These are phyloP conservation scores for Heliconius hewitsoni DNA, from an alignment of 1,140 invertebrate species.

Conservation along the genomic window DNA sequence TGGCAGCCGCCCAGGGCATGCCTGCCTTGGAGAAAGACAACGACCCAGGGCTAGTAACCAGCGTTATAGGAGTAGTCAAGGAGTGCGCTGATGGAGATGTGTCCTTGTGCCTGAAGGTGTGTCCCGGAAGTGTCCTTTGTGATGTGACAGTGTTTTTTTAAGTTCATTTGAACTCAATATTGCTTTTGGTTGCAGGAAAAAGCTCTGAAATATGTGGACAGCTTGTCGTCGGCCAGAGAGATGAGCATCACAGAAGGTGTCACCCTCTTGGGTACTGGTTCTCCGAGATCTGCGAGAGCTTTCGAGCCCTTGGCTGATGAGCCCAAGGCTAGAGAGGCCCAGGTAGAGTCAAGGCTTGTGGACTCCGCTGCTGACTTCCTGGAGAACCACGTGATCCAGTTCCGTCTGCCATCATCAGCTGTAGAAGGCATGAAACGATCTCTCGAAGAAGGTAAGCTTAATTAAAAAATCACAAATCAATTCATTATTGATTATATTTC, in stretches of 20 bases:
- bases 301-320: conserved; percentile 84
- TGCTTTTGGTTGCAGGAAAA: conserved; percentile 74
- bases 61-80: conserved; percentile 67
- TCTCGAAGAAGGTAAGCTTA: conserved; percentile 83
- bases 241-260: conserved; percentile 85
- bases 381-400: conserved; percentile 89
- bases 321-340: conserved; percentile 86
- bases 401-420: conserved; percentile 86
- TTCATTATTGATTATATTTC: too few species aligned
- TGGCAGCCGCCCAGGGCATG: conserved; percentile 63
- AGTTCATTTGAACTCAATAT: conserved; percentile 7
- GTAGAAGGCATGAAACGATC: conserved; percentile 86
- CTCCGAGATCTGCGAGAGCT: conserved; percentile 79
- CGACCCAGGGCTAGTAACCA: conserved; percentile 57
- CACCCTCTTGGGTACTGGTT: conserved; percentile 85
- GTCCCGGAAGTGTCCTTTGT: conserved; percentile 55
- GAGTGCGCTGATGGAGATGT: conserved; percentile 70
- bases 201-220: conserved; percentile 70
- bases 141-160: conserved; percentile 30
- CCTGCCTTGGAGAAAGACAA: conserved; percentile 66
- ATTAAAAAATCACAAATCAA: background rate
- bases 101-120: conserved; percentile 74
- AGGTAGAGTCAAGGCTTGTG: conserved; percentile 87
- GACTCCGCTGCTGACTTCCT: conserved; percentile 89
- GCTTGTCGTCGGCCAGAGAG: conserved; percentile 64